A percentile compares a stretch with the other conserved stretches of the same genome.
phyloP scores from a whole-genome alignment of 92 coral and sea anemone species.

The Umimayanthus kanabou region DNA sequence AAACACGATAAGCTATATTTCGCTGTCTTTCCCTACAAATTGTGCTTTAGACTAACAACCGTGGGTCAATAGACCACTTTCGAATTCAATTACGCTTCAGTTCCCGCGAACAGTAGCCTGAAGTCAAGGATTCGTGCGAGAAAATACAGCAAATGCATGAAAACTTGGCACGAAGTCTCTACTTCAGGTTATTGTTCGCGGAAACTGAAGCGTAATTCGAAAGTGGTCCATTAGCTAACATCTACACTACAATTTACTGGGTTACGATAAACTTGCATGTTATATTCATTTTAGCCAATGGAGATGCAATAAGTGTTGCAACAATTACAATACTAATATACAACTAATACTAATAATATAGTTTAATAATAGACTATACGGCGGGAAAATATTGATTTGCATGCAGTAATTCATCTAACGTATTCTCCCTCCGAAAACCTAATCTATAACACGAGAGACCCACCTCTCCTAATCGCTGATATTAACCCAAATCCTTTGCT shows the following conservation, averaged over 20 bases:
- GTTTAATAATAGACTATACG: conserved; percentile 22
- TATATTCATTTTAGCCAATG: not conserved
- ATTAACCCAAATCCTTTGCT: not conserved
- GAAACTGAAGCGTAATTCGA: too few relatives aligned
- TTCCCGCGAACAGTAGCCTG: too few relatives aligned
- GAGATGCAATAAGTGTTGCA: not conserved
- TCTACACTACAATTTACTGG: too few relatives aligned
- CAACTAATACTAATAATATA: conserved; percentile 14
- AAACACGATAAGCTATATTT: not conserved
- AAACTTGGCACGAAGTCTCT: too few relatives aligned
- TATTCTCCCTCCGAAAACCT: not conserved
- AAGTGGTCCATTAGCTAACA: too few relatives aligned
- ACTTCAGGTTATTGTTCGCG: too few relatives aligned
- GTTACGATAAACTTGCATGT: not conserved
- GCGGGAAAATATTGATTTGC: not conserved
- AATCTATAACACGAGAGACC: not conserved
- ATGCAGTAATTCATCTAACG: conserved; percentile 16
- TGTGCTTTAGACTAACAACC: not conserved
- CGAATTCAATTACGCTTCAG: too few relatives aligned
- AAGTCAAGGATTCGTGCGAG: too few relatives aligned
- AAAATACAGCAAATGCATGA: too few relatives aligned
- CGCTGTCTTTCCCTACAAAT: not conserved
- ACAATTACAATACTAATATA: conserved; percentile 12
- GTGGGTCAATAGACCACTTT: too few relatives aligned
- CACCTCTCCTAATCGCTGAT: not conserved